These are phyloP conservation scores for Apostichopus californicus DNA, from an alignment of 35 echinoderm and acorn worm genomes.

Conservation along the genomic window DNA sequence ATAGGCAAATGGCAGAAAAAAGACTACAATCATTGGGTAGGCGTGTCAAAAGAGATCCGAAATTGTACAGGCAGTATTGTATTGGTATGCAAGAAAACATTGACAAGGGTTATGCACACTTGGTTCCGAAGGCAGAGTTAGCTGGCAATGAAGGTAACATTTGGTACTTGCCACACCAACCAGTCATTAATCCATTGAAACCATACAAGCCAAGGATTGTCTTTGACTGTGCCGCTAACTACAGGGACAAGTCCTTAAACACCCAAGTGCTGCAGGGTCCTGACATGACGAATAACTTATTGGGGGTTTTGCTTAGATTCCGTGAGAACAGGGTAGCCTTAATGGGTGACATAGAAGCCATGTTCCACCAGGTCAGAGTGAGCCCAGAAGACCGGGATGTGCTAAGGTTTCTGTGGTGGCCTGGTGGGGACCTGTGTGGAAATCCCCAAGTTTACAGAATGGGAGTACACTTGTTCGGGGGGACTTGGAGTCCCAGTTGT, in stretches of 20 bases:
- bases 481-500: constrained; percentile 63
- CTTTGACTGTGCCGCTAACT: constrained; percentile 61
- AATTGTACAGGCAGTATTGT: constrained; percentile 47
- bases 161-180: constrained; percentile 71
- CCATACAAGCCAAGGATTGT: constrained; percentile 61
- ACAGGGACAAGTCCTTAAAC: constrained; percentile 56
- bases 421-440: constrained; percentile 39
- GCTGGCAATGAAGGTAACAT: constrained; percentile 6
- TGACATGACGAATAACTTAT: constrained; percentile 49
- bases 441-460: constrained; percentile 50
- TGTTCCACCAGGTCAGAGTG: constrained; percentile 73
- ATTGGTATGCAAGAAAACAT: constrained; percentile 49
- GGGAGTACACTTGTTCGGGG: constrained; percentile 69
- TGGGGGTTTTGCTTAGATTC: constrained; percentile 63
- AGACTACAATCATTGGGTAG: constrained; percentile 60
- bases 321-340: constrained; percentile 35
- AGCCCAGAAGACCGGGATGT: constrained; percentile 35
- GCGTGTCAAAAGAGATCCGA: constrained; percentile 40
- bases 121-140: constrained; percentile 54
- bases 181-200: constrained; percentile 59
- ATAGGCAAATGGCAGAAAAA: constrained; percentile 45
- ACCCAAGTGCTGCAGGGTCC: constrained; percentile 58
- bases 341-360: constrained; percentile 65
- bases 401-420: constrained; percentile 71
- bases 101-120: constrained; percentile 63